These are phyloP conservation scores for Lamproptera curius DNA, from an alignment of 2,888 invertebrate genomes.

Conservation along the genomic window DNA sequence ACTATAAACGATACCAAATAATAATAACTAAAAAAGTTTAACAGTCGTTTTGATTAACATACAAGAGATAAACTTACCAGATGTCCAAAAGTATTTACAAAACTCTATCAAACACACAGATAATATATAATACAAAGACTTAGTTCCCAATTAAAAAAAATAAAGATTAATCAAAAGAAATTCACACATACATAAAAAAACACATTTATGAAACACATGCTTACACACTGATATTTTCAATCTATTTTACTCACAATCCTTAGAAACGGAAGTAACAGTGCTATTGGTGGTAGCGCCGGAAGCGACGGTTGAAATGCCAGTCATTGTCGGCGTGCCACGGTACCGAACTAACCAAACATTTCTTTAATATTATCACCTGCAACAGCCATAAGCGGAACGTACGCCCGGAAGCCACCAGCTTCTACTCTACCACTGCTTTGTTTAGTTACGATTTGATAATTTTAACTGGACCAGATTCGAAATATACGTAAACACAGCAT, in stretches of 20 bases:
- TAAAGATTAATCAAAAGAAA: too few relatives aligned
- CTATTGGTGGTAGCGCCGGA: conserved; percentile 43
- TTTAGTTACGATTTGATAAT: conserved; percentile 26
- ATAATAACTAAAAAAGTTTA: too few relatives aligned
- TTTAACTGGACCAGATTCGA: too few relatives aligned
- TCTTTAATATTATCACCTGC: conserved; percentile 76
- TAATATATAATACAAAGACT: conserved; percentile 19
- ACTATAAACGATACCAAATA: too few relatives aligned
- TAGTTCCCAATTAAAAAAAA: too few relatives aligned
- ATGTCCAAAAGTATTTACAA: too few relatives aligned
- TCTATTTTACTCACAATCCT: conserved; percentile 55
- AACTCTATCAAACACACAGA: conserved; percentile 9
- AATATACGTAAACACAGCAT: too few relatives aligned
- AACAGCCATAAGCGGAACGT: conserved; percentile 67
- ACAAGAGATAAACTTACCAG: too few relatives aligned
- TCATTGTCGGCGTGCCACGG: conserved; percentile 55
- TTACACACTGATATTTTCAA: too few relatives aligned
- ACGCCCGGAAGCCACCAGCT: conserved; percentile 60
- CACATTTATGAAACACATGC: too few relatives aligned
- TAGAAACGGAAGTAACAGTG: conserved; percentile 48
- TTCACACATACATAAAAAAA: too few relatives aligned
- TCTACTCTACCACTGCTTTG: conserved; percentile 36
- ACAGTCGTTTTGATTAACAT: too few relatives aligned
- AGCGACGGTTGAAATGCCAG: conserved; percentile 38
- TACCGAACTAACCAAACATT: conserved; percentile 77